Evolutionary conservation across 2,888 invertebrate genomes (phyloP).

Genomic region (Sepiola atlantica): DNA sequence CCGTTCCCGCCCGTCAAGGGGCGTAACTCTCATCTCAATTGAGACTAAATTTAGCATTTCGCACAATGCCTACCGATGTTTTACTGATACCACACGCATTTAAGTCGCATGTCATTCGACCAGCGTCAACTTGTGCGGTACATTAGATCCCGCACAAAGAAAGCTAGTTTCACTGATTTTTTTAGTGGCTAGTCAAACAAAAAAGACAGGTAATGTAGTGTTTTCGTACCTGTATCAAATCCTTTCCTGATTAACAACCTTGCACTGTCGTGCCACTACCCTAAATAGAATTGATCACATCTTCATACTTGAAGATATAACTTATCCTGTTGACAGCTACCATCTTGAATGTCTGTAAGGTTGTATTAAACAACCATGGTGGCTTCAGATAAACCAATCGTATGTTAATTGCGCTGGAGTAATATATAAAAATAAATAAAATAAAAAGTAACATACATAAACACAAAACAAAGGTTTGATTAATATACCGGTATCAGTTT

Average conservation of each 20-base stretch:
- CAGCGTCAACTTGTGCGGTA: neutral
- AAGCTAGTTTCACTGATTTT: neutral
- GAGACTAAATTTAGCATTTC: neutral
- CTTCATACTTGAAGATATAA: neutral
- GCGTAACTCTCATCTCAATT: conserved; percentile 1
- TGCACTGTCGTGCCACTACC: neutral
- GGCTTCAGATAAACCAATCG: too few relatives aligned
- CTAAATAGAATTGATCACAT: neutral
- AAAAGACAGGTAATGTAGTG: neutral
- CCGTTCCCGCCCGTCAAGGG: neutral
- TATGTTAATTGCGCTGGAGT: too few relatives aligned
- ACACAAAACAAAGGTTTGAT: too few relatives aligned
- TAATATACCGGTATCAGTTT: too few relatives aligned
- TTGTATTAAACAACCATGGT: too few relatives aligned
- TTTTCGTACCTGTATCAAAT: neutral
- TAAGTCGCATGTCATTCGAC: neutral
- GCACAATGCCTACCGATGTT: neutral
- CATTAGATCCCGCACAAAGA: neutral
- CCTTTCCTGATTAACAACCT: neutral
- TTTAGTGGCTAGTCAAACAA: neutral
- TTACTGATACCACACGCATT: neutral
- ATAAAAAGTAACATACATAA: too few relatives aligned
- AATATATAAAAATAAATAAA: too few relatives aligned
- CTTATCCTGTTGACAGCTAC: neutral
- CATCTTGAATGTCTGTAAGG: too few relatives aligned